phyloP scores from a whole-genome alignment of 2,888 invertebrate genomes.

The Xestia sexstrigata region DNA sequence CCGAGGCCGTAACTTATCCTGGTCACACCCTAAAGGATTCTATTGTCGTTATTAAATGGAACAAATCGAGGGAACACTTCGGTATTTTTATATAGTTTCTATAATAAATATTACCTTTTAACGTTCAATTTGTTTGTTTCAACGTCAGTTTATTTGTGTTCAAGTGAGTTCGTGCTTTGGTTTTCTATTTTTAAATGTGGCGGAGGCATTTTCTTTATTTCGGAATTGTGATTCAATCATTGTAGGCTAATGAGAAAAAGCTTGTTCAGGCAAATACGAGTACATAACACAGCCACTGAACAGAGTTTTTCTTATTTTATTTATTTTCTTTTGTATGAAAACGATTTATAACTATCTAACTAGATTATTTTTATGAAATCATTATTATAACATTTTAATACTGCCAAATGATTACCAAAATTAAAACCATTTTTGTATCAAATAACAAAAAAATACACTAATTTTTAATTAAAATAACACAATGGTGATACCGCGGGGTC shows the following conservation, averaged over 20 bases:
- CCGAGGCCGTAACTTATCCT: conserved; percentile 66
- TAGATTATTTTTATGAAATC: too few relatives aligned
- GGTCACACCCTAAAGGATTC: conserved; percentile 72
- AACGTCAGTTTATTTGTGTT: conserved; percentile 52
- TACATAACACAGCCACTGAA: not conserved
- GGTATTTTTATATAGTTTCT: conserved; percentile 73
- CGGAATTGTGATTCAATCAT: not conserved
- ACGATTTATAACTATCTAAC: too few relatives aligned
- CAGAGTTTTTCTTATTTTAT: not conserved
- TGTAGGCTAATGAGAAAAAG: not conserved
- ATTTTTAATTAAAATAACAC: too few relatives aligned
- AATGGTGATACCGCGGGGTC: too few relatives aligned
- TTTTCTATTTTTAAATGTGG: conserved; percentile 20
- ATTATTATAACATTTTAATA: too few relatives aligned
- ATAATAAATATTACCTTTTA: conserved; percentile 73
- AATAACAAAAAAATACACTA: too few relatives aligned
- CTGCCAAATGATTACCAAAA: too few relatives aligned
- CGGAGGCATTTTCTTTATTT: not conserved
- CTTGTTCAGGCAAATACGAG: not conserved
- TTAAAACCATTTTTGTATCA: too few relatives aligned
- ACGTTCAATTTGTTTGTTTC: conserved; percentile 57
- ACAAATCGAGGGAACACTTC: conserved; percentile 76
- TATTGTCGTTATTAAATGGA: conserved; percentile 76
- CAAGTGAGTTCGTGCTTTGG: conserved; percentile 14
- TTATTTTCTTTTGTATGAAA: too few relatives aligned